Evolutionary conservation across 2,797 vertebrate species (phyloP).

Genomic region (Tenualosa thibaudeaui): DNA sequence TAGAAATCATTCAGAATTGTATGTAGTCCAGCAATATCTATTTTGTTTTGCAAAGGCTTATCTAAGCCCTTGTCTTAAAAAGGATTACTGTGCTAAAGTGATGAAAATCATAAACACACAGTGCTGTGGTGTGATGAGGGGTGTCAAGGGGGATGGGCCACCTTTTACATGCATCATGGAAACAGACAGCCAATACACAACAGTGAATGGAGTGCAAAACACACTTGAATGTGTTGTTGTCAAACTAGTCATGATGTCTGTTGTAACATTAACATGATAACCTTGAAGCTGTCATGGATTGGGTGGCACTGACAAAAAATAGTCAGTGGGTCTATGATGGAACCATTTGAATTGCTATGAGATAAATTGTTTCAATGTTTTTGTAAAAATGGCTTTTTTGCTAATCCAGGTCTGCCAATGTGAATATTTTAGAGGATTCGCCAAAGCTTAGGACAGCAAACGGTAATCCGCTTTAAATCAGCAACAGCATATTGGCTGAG

Average conservation of each 20-base stretch:
- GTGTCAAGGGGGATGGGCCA: constrained; percentile 4
- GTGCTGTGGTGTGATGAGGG: background rate
- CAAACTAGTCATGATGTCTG: background rate
- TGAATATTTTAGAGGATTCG: constrained; percentile 75
- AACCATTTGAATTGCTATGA: constrained; percentile 13
- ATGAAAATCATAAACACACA: constrained; percentile 28
- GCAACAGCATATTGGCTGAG: constrained; percentile 70
- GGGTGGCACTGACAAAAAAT: background rate
- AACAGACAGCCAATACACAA: background rate
- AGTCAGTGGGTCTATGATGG: background rate
- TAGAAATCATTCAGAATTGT: background rate
- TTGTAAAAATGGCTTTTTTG: constrained; percentile 59
- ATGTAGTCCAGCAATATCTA: background rate
- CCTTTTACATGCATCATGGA: background rate
- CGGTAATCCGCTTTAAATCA: constrained; percentile 76
- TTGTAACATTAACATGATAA: background rate
- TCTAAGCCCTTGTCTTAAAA: constrained; percentile 29
- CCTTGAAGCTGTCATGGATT: background rate
- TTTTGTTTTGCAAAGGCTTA: constrained; percentile 19
- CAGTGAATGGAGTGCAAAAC: background rate
- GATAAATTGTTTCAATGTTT: constrained; percentile 33
- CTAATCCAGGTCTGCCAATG: constrained; percentile 66
- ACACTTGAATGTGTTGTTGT: background rate
- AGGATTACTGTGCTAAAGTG: constrained; percentile 31
- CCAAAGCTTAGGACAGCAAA: constrained; percentile 68